These are phyloP conservation scores for Hiodon alosoides DNA, from an alignment of 2,113 vertebrate species.

Conservation along the genomic window DNA sequence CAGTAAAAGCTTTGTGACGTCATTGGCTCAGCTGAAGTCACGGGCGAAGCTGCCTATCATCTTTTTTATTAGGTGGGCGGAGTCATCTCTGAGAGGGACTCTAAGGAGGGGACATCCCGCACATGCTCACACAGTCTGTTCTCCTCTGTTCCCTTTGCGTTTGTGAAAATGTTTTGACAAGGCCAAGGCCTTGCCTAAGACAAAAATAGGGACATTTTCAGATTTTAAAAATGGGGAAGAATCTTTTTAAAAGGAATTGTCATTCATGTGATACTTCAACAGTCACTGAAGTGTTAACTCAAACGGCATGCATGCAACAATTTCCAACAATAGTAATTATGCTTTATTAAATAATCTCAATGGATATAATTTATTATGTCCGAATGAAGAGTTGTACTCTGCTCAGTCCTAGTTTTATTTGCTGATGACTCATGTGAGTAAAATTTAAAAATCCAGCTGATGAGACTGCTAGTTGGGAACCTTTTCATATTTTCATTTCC, in stretches of 20 bases:
- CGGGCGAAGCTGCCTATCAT: not conserved
- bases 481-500: not conserved
- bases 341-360: constrained; percentile 1
- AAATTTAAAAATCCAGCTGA: not conserved
- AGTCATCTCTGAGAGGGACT: not conserved
- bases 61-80: no score
- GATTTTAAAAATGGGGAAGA: not conserved
- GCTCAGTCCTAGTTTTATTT: constrained; percentile 13
- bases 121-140: not conserved
- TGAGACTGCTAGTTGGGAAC: not conserved
- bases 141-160: not conserved
- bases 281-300: constrained; percentile 1
- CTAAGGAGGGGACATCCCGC: not conserved
- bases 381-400: not conserved
- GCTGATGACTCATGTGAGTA: not conserved
- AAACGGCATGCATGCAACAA: not conserved
- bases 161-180: constrained; percentile 19
- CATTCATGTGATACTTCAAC: not conserved
- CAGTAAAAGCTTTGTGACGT: not conserved
- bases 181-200: not conserved
- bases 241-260: not conserved
- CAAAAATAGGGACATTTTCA: not conserved
- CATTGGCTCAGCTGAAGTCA: not conserved
- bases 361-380: not conserved
- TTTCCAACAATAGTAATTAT: constrained; percentile 13